A percentile compares a stretch with the other conserved stretches of the same genome.
Conservation (phyloP, 1,140 invertebrate genomes). For the Anastrepha obliqua region DNA sequence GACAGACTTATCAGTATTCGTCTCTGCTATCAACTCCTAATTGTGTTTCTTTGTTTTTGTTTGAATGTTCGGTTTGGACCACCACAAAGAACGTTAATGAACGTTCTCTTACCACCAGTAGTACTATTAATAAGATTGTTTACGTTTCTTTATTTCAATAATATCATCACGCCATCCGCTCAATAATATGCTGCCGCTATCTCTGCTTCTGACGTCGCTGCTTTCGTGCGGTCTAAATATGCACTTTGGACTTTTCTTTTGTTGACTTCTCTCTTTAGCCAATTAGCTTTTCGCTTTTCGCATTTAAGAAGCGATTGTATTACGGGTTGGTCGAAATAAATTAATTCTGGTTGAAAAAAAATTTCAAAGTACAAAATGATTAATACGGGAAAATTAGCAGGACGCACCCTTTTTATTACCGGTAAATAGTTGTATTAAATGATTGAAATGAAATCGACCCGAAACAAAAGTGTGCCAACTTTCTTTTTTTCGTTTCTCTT, state of each 20-base stretch:
- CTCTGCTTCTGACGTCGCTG: not conserved
- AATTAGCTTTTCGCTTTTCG: not conserved
- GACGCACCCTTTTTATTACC: constrained; percentile 70
- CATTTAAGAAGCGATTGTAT: not conserved
- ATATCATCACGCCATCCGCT: no score
- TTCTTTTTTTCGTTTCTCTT: constrained; percentile 87
- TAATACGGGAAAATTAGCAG: constrained; percentile 87
- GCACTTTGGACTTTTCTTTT: constrained; percentile 70
- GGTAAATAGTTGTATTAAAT: not conserved
- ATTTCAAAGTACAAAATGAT: constrained; percentile 62
- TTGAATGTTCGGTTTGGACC: no score
- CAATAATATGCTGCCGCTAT: not conserved
- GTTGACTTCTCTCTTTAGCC: not conserved
- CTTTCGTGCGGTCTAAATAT: not conserved
- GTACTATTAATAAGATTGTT: not conserved
- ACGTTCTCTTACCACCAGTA: no score
- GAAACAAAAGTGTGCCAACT: constrained; percentile 71
- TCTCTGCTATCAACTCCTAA: no score
- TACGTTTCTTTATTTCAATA: not conserved
- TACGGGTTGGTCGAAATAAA: not conserved
- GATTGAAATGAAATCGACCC: not conserved
- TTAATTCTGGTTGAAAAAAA: not conserved
- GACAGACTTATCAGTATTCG: no score
- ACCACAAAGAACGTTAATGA: no score
- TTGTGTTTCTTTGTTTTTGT: no score